phyloP scores from a whole-genome alignment of 2,888 invertebrate genomes.

The Epiblema foenella region DNA sequence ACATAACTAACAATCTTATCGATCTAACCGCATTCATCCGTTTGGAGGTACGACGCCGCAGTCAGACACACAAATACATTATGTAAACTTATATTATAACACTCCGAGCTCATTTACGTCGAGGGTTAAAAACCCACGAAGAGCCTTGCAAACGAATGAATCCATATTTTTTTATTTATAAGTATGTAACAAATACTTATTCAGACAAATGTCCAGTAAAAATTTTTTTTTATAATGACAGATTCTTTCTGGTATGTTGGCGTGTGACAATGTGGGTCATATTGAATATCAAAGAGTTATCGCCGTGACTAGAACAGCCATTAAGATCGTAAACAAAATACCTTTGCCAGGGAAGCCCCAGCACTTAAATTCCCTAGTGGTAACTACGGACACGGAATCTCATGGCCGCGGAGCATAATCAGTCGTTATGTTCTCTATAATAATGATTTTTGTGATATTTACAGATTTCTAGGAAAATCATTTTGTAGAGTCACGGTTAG shows the following conservation, averaged over 20 bases:
- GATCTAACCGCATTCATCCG: too few species aligned
- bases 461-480: background rate
- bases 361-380: conserved; percentile 23
- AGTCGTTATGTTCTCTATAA: background rate
- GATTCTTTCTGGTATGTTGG: background rate
- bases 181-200: background rate
- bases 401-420: background rate
- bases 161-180: background rate
- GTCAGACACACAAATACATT: too few species aligned
- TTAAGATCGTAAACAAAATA: conserved; percentile 15
- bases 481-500: background rate
- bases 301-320: conserved; percentile 2
- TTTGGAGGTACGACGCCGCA: too few species aligned
- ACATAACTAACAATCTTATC: too few species aligned
- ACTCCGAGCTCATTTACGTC: too few species aligned
- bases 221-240: background rate
- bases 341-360: conserved; percentile 25
- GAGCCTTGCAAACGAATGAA: too few species aligned
- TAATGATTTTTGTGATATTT: conserved; percentile 1
- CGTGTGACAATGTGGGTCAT: conserved; percentile 17
- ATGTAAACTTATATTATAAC: too few species aligned
- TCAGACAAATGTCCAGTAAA: background rate
- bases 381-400: conserved; percentile 11
- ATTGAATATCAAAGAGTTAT: conserved; percentile 15
- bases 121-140: too few species aligned